These are phyloP conservation scores for Clarias macrocephalus DNA, from an alignment of 2,113 vertebrate genomes.

Conservation along the genomic window DNA sequence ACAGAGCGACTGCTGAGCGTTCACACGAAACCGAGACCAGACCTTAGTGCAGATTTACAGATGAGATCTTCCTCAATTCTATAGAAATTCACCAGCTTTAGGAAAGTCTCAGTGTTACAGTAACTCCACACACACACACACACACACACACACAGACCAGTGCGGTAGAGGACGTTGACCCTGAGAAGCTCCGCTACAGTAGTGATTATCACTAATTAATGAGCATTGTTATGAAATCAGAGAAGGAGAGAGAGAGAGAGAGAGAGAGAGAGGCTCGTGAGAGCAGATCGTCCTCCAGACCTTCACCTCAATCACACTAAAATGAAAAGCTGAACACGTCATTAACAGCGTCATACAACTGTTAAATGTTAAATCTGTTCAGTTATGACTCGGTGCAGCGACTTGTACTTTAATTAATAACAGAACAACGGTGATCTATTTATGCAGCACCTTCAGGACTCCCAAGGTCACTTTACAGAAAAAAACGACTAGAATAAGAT, in stretches of 20 bases:
- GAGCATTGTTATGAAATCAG: constrained; percentile 28
- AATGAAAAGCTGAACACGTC: neutral
- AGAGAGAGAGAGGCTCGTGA: constrained; percentile 10
- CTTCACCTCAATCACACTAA: neutral
- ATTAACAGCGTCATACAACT: too few relatives aligned
- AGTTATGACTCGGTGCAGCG: neutral
- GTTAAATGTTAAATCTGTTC: neutral
- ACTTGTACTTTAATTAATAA: neutral
- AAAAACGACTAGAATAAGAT: neutral
- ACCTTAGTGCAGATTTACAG: neutral
- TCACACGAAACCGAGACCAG: neutral
- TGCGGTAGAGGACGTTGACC: constrained; percentile 27
- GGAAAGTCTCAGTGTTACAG: neutral
- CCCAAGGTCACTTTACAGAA: neutral
- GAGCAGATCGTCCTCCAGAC: neutral
- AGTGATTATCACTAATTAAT: constrained; percentile 52
- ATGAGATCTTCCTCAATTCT: neutral
- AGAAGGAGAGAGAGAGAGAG: constrained; percentile 11
- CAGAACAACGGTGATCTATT: neutral
- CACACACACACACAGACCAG: neutral
- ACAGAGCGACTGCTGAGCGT: neutral
- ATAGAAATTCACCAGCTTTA: neutral
- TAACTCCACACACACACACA: neutral
- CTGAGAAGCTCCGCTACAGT: constrained; percentile 25
- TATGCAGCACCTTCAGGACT: neutral